Percentiles rank a stretch among this genome's conserved stretches.
Evolutionary conservation across 2,797 vertebrate genomes (phyloP).

Genomic region (Amblyraja radiata): DNA sequence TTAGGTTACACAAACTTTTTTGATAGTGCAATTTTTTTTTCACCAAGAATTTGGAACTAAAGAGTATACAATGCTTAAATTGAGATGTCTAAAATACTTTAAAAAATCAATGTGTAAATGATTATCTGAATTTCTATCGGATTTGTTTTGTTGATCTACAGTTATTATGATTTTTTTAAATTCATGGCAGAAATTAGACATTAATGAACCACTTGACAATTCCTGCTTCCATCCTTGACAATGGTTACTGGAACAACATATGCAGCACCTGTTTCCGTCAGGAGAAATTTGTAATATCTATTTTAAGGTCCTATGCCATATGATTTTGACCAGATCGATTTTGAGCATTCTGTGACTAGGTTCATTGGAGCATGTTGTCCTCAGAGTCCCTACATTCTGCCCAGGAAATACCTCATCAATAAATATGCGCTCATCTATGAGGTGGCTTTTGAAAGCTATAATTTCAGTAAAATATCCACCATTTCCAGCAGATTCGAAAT

Average conservation of each 20-base stretch:
- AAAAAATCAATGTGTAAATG: too few relatives aligned
- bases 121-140: too few relatives aligned
- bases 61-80: not conserved
- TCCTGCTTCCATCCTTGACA: not conserved
- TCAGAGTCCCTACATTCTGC: not conserved
- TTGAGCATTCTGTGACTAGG: not conserved
- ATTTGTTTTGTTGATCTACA: not conserved
- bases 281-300: not conserved
- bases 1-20: not conserved
- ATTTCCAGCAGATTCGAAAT: too few relatives aligned
- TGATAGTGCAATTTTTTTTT: not conserved
- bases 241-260: not conserved
- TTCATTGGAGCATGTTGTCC: not conserved
- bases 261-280: not conserved
- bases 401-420: not conserved
- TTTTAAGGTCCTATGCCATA: not conserved
- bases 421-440: not conserved
- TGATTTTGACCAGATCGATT: not conserved
- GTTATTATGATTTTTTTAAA: not conserved
- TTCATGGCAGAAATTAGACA: not conserved
- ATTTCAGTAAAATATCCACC: too few relatives aligned
- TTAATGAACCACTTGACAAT: not conserved
- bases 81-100: not conserved
- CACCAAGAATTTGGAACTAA: not conserved
- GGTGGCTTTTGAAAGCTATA: not conserved